Base-by-base conservation (phyloP, 2,113 vertebrate genomes). In the Tricholaema leucomelas region DNA sequence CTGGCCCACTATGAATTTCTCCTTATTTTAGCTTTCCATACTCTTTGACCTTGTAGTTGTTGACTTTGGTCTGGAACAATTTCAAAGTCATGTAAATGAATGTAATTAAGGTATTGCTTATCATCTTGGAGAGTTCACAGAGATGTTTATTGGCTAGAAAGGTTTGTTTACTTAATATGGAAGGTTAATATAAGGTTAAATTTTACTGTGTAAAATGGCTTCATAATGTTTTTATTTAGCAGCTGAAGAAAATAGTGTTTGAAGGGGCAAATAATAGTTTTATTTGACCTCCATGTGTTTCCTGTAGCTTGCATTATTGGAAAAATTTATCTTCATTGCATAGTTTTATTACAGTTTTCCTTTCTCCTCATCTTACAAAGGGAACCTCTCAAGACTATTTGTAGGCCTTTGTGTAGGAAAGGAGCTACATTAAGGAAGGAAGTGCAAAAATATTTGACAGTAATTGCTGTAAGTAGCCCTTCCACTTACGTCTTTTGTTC, bases 101-200 rank as follows among this genome's bases (percentile, higher is more conserved):
- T 98, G 97, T 98, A 98, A 98, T 98, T 98, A 98, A 98, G 96
- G 97, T 97, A 98, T 97, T 97, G 98, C 98, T 98, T 98, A 98
- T 98, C 97, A 97, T 98, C 97, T 91, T 90, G n/a, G 97, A 96
- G 93, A 96, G 96, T 98, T 97, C 96, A 96, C 94, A 96, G 97
- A 96, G 97, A 98, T 97, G 97, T 98, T 98, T 97, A 98, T 97
- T 96, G 95, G 97, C 94, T 97, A 97, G 97, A 98, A 97, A 98
- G 93, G 91, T 97, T 97, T 97, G 96, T 98, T 98, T 97, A 97
- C 97, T 97, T 97, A 97, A 92, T 97, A 92, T 90, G 67, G 92
- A 97, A 98, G 98, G 98, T 98, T 98, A 98, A 97, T 96, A 93
- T 96, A 97, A 97, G 97, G 97, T 97, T 97, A 97, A 97, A 96